These are phyloP conservation scores for Tinea trinotella DNA, from an alignment of 2,888 invertebrate species.

Conservation along the genomic window DNA sequence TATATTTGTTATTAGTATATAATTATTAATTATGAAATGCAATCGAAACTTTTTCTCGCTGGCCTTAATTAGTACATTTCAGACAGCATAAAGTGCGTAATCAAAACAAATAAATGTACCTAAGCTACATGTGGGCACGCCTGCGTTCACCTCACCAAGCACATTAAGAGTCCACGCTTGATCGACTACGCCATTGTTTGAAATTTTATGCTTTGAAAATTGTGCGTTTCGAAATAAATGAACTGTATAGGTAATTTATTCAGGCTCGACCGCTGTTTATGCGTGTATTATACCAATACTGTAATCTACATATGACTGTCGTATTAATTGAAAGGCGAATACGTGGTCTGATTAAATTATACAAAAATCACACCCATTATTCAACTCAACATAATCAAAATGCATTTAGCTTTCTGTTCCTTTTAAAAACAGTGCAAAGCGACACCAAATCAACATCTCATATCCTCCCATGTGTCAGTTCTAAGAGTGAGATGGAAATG, in stretches of 20 bases:
- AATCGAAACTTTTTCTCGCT: neutral
- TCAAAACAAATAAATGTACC: conserved; percentile 10
- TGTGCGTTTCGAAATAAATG: conserved; percentile 24
- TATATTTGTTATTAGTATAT: too few species aligned
- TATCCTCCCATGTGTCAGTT: conserved; percentile 7
- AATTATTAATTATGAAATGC: too few species aligned
- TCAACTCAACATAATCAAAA: neutral
- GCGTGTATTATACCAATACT: conserved; percentile 18
- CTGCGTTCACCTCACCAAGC: conserved; percentile 16
- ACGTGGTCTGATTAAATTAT: neutral
- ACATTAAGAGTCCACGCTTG: conserved; percentile 24
- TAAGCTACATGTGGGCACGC: conserved; percentile 15
- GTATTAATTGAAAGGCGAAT: conserved; percentile 14
- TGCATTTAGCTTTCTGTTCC: neutral
- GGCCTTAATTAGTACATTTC: conserved; percentile 13
- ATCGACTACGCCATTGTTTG: conserved; percentile 26
- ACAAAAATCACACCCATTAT: neutral
- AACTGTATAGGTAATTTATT: conserved; percentile 26
- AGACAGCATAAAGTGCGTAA: conserved; percentile 12
- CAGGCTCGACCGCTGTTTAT: conserved; percentile 23
- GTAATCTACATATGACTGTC: conserved; percentile 17
- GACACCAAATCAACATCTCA: conserved; percentile 19
- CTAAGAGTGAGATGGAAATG: conserved; percentile 38
- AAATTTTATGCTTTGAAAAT: conserved; percentile 27
- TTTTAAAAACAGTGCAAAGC: conserved; percentile 8